A percentile compares a stretch with the other conserved stretches of the same genome.
Evolutionary conservation across 92 coral and sea anemone genomes (phyloP).

Genomic region (Scolanthus callimorphus): DNA sequence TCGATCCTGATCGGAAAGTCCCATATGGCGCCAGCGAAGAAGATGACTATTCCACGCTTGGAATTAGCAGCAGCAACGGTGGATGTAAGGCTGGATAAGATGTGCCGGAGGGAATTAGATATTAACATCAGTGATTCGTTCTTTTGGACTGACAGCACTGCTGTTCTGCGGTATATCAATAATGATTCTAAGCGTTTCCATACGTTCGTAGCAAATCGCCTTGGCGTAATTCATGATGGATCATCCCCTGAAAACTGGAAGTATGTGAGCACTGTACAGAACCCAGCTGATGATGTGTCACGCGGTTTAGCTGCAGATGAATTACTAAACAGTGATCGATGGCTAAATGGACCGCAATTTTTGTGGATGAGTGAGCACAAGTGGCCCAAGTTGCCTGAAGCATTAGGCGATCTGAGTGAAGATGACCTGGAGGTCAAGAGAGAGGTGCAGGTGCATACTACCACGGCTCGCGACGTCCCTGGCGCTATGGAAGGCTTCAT

Average conservation of each 20-base stretch:
- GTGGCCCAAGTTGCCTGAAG: constrained; percentile 31
- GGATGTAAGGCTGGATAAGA: constrained; percentile 17
- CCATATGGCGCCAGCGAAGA: constrained; percentile 21
- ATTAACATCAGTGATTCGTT: constrained; percentile 3
- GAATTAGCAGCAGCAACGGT: constrained; percentile 19
- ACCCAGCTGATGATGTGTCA: constrained; percentile 31
- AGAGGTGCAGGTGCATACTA: background rate
- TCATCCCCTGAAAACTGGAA: constrained; percentile 24
- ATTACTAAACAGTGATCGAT: background rate
- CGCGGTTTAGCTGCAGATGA: constrained; percentile 21
- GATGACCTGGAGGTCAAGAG: constrained; percentile 27
- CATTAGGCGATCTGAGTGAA: background rate
- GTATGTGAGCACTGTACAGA: constrained; percentile 14
- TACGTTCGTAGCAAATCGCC: constrained; percentile 29
- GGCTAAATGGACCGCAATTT: constrained; percentile 21
- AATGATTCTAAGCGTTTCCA: constrained; percentile 28
- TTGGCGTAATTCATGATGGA: constrained; percentile 23
- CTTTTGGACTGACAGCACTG: constrained; percentile 43
- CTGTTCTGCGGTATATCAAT: constrained; percentile 24
- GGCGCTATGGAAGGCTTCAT: constrained; percentile 7
- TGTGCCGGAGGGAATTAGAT: constrained; percentile 8
- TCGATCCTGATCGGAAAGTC: constrained; percentile 21
- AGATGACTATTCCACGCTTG: constrained; percentile 17
- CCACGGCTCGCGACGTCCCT: background rate
- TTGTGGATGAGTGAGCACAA: constrained; percentile 11